Evolutionary conservation across 2,888 invertebrate species (phyloP).

Genomic region (Zonitis immaculata): DNA sequence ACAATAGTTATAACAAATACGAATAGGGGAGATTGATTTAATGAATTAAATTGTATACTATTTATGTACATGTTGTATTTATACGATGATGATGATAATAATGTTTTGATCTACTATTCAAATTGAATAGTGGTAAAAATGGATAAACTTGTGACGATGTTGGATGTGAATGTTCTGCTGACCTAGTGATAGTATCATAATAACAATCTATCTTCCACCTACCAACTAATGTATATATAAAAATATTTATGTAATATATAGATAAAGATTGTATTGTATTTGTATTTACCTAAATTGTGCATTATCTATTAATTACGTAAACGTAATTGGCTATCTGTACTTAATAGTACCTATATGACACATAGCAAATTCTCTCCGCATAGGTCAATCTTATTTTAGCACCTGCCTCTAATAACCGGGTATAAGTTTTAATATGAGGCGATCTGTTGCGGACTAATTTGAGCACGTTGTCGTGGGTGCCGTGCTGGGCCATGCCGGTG

Average conservation of each 20-base stretch:
- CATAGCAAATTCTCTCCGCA: slow-evolving; percentile 31
- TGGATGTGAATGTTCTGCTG: slow-evolving; percentile 10
- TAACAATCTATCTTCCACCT: slow-evolving; percentile 20
- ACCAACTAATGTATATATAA: too few species aligned
- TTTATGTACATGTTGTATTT: too few species aligned
- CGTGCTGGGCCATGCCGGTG: slow-evolving; percentile 15
- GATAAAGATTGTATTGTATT: too few species aligned
- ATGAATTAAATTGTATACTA: too few species aligned
- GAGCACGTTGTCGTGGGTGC: slow-evolving; percentile 27
- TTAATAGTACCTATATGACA: too few species aligned
- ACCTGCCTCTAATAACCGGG: slow-evolving; percentile 35
- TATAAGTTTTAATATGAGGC: slow-evolving; percentile 26
- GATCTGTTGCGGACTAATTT: slow-evolving; percentile 29
- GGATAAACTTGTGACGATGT: too few species aligned
- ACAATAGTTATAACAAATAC: too few species aligned
- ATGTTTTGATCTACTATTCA: too few species aligned
- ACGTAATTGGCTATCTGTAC: slow-evolving; percentile 8
- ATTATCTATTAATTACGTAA: neutral
- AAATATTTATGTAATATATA: too few species aligned
- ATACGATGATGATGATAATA: too few species aligned
- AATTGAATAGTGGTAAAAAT: too few species aligned
- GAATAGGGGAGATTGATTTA: too few species aligned
- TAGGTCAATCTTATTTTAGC: slow-evolving; percentile 48
- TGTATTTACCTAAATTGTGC: slow-evolving; percentile 23
- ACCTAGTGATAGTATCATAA: slow-evolving; percentile 14